Conservation (phyloP, 2,113 vertebrate species). For the Salvelinus namaycush region DNA sequence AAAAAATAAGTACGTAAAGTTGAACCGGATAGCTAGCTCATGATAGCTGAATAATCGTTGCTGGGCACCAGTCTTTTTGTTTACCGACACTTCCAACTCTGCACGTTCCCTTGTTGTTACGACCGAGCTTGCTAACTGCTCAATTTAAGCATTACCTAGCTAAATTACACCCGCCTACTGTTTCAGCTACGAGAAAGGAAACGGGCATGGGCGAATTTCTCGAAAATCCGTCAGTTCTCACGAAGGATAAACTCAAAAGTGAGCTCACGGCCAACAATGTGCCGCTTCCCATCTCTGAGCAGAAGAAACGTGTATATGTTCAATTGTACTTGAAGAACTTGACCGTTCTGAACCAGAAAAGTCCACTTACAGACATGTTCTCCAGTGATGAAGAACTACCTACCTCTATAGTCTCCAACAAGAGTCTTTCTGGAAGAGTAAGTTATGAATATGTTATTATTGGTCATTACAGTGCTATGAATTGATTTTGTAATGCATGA, state of each 20-base stretch:
- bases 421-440: constrained; percentile 75
- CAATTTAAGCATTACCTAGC: not conserved
- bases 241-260: constrained; percentile 94
- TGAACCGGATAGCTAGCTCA: not conserved
- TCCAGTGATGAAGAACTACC: constrained; percentile 92
- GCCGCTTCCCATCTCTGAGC: constrained; percentile 87
- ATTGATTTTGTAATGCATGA: too few species aligned
- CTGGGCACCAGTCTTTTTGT: constrained; percentile 58
- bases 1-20: not conserved
- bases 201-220: constrained; percentile 86
- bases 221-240: constrained; percentile 89
- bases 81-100: constrained; percentile 53
- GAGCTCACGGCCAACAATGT: constrained; percentile 92
- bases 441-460: constrained; percentile 18
- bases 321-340: constrained; percentile 92
- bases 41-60: constrained; percentile 31
- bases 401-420: constrained; percentile 74
- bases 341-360: constrained; percentile 81
- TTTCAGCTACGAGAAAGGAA: not conserved
- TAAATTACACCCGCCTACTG: not conserved
- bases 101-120: constrained; percentile 54
- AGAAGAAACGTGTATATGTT: constrained; percentile 94
- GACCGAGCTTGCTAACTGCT: constrained; percentile 11
- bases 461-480: too few species aligned
- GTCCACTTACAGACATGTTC: constrained; percentile 77